Evolutionary conservation across 2,888 invertebrate genomes (phyloP), one percentile per base, ranked within the genome.

Genomic region (Rhamnusium bicolor): DNA sequence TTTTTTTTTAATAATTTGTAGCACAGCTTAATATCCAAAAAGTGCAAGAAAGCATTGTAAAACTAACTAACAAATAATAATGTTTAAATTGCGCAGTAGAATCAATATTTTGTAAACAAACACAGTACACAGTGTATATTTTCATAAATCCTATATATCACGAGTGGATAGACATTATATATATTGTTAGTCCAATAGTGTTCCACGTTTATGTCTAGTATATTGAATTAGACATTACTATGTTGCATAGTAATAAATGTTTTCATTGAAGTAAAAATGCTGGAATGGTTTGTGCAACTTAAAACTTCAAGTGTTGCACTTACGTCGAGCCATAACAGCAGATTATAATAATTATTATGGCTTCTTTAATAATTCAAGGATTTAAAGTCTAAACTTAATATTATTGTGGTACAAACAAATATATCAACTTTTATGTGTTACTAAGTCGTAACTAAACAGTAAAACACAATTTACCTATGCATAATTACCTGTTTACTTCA

Each of bases 341-440:
- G 68, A 68, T 68, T 68, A 68, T 68, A 49, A 68, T 68, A 29
- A 68, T 71, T 71, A 63, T 61, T 71, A 71, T 56, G 70, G 56
- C 54, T 71, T 71, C 70, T 63, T 63, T 51, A 71, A 71, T 71
- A 65, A 63, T 71, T 56, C 70, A 47, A 71, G 70, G 70, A 56
- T 71, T 61, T 46, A 40, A 46, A 61, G 46, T 18, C 61, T 58
- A 32, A 58, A 58, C 32, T 58, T 58, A 32, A 58, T 32, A 58
- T 58, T 58, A 58, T 58, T 58, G 58, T 29, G 58, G 16, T 16
- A 32, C 58, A 58, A 58, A 58, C 32, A 58, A 58, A 58, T 58
- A 58, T 58, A 19, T 58, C 58, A 53, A n/a, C 21, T n/a, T 32
- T 58, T 29, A 29, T 32, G 32, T 18, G 32, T 19, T 58, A 58